phyloP scores from a whole-genome alignment of 1,140 invertebrate species.

The Drosophila equinoxialis region DNA sequence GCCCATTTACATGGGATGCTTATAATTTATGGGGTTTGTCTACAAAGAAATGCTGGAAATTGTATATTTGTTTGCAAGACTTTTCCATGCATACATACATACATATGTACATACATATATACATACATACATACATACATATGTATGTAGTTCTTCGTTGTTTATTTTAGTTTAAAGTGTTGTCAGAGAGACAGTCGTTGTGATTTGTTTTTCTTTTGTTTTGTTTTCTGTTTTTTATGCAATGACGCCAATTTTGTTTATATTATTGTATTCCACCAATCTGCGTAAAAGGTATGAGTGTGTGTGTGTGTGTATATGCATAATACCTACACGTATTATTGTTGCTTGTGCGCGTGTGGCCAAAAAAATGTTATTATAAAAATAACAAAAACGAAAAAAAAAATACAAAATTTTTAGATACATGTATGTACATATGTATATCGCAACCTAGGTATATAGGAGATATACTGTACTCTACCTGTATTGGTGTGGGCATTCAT shows the following conservation, averaged over 20 bases:
- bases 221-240: conserved; percentile 51
- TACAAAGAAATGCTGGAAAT: conserved; percentile 25
- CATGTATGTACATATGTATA: conserved; percentile 24
- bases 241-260: conserved; percentile 75
- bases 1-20: conserved; percentile 28
- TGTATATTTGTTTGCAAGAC: neutral
- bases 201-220: conserved; percentile 38
- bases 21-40: conserved; percentile 41
- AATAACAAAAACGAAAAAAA: conserved; percentile 18
- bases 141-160: conserved; percentile 12
- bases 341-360: conserved; percentile 59
- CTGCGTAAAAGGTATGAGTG: conserved; percentile 40
- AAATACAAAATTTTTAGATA: conserved; percentile 2
- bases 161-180: conserved; percentile 71
- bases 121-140: neutral
- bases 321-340: conserved; percentile 11
- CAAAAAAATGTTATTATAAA: conserved; percentile 54
- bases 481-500: conserved; percentile 20
- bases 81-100: too few relatives aligned
- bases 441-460: conserved; percentile 14
- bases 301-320: conserved; percentile 43
- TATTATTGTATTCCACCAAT: conserved; percentile 26
- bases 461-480: conserved; percentile 5
- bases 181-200: conserved; percentile 24
- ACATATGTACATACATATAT: neutral